Conservation (phyloP, 2,113 vertebrate species). For the Chamaea fasciata region DNA sequence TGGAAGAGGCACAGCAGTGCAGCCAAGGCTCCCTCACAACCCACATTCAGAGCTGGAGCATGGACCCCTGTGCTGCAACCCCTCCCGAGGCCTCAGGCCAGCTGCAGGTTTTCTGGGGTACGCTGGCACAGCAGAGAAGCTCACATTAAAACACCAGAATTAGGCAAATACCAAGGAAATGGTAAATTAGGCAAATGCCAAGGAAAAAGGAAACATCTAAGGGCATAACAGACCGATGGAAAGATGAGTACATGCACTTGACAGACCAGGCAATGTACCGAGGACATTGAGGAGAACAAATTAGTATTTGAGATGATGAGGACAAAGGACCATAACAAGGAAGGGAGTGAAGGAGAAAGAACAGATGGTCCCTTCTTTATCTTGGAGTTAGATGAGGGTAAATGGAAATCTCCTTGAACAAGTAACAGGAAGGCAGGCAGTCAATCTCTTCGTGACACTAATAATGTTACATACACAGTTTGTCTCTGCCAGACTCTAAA, state of each 20-base stretch:
- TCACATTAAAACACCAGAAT: neutral
- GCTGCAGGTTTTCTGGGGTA: neutral
- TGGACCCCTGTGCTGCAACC: neutral
- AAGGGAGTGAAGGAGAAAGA: conserved; percentile 38
- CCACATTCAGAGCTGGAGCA: neutral
- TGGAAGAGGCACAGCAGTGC: neutral
- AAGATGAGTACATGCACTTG: neutral
- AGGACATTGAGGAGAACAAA: neutral
- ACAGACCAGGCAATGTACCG: neutral
- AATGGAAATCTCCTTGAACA: conserved; percentile 44
- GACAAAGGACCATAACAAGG: conserved; percentile 4
- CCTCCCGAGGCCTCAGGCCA: neutral
- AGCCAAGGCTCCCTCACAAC: neutral
- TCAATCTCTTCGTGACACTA: conserved; percentile 41
- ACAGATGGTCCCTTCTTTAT: conserved; percentile 55
- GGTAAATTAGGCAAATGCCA: too few species aligned
- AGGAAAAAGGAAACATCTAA: neutral
- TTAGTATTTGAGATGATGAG: neutral
- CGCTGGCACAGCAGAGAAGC: accelerated
- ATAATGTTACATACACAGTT: neutral
- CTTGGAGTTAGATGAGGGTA: conserved; percentile 53
- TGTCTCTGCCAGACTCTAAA: neutral
- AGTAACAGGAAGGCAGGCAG: conserved; percentile 52
- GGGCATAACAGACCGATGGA: neutral
- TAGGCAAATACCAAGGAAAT: too few species aligned